Conservation (phyloP, 2,797 vertebrate genomes). For the Protosalanx chinensis region DNA sequence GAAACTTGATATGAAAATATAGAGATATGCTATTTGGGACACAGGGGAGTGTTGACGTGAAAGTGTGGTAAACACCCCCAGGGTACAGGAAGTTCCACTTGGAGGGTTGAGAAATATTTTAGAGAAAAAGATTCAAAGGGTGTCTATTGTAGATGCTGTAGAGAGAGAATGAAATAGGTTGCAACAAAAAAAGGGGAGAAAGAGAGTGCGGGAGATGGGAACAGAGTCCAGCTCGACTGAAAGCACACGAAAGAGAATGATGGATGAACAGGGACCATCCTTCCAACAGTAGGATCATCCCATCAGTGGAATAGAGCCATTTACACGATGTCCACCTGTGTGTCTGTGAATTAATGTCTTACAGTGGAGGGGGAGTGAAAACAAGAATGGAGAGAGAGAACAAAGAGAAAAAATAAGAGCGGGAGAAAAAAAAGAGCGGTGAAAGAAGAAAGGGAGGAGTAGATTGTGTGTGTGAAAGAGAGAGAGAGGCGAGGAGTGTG, state of each 20-base stretch:
- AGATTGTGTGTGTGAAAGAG: not conserved
- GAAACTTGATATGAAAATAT: no score
- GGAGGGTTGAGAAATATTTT: no score
- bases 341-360: constrained; percentile 46
- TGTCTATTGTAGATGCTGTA: no score
- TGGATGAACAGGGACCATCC: constrained; percentile 59
- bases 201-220: not conserved
- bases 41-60: no score
- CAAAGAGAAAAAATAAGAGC: not conserved
- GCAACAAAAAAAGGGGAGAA: not conserved
- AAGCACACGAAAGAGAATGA: constrained; percentile 30
- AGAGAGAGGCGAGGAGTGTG: not conserved
- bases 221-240: constrained; percentile 31
- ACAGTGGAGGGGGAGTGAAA: constrained; percentile 20
- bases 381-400: not conserved
- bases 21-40: no score
- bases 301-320: constrained; percentile 51
- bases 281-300: constrained; percentile 25
- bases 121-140: no score
- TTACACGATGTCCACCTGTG: constrained; percentile 39
- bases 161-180: no score
- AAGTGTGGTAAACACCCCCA: no score
- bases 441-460: not conserved
- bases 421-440: not conserved
- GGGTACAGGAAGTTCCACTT: no score